Evolutionary conservation across 2,113 vertebrate species (phyloP), one percentile per base, ranked within the genome.

Genomic region (Strix aluco): DNA sequence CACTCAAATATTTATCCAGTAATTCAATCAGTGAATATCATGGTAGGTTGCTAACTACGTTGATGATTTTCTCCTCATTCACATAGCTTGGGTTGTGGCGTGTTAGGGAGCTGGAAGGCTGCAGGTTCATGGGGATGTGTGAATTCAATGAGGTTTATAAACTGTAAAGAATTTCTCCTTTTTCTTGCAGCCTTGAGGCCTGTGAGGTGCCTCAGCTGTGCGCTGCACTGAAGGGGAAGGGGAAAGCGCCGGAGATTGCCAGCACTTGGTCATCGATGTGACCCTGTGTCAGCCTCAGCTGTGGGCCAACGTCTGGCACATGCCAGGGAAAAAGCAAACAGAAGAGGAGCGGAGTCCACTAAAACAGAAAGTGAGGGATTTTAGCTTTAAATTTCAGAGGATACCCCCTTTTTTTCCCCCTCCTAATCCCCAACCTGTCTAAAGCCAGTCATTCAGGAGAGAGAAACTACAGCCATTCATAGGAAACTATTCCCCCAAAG

Each of bases 1-100:
- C 84, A 83, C 70, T 92, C 91, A 90, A 86, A 95, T 95, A 86
- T 96, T 97, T 96, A 92, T 86, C 71, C 84, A 92, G 91, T 91
- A 88, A 89, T 88, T 96, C 62, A 95, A 80, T 88, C 89, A 52
- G 91, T 73, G 91, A 42, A 63, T 97, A 91, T 96, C 83, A 91
- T 36, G 70, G 84, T 61, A 59, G 66, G 18, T 85, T 87, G 81
- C 77, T 90, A 52, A 87, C 83, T 94, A 15, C 73, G 62, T 34
- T 73, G 92, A 93, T 63, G 55, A 57, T 95, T 95, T 95, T 91
- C 78, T 95, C 81, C 71, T 67, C 78, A n/a, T 91, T 95, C 94
- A 59, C 3, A 5, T 57, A 51, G 62, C 46, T 40, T 59, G 70
- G 23, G n/a, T 27, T 89, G 81, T 0, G 0, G 29, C 44, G 40